phyloP scores from a whole-genome alignment of 2,888 invertebrate species.

The Mesorhabditis spiculigera region DNA sequence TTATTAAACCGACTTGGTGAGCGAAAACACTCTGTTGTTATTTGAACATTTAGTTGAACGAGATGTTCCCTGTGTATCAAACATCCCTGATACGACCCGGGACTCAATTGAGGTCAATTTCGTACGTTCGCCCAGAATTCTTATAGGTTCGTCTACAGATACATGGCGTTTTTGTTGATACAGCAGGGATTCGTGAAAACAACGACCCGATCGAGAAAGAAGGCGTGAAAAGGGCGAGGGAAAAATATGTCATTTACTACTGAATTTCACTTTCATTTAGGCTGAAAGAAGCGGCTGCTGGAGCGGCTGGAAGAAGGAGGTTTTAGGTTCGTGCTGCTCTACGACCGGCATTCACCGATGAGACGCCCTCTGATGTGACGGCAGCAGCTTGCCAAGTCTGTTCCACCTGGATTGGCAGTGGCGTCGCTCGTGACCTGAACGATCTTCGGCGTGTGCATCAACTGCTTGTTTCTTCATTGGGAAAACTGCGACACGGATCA shows the following conservation, averaged over 20 bases:
- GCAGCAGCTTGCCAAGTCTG: constrained; percentile 61
- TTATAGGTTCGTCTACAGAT: constrained; percentile 66
- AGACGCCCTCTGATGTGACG: constrained; percentile 65
- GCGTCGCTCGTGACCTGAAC: constrained; percentile 89
- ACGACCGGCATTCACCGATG: constrained; percentile 64
- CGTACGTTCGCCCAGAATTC: constrained; percentile 29
- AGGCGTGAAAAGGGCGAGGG: constrained; percentile 71
- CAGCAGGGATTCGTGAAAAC: constrained; percentile 73
- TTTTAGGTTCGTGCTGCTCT: constrained; percentile 62
- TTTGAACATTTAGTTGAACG: no score
- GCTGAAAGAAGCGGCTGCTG: background rate
- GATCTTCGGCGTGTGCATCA: constrained; percentile 86
- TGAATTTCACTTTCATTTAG: background rate
- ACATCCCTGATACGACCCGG: no score
- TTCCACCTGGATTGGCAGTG: constrained; percentile 96
- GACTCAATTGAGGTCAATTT: constrained; percentile 73
- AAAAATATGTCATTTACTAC: constrained; percentile 15
- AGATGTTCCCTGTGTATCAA: no score
- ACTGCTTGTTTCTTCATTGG: constrained; percentile 82
- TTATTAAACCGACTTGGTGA: no score
- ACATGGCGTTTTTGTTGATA: constrained; percentile 77
- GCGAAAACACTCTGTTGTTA: no score
- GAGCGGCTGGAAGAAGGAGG: constrained; percentile 15
- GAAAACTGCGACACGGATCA: constrained; percentile 69
- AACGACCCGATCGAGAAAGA: constrained; percentile 73